These are phyloP conservation scores for Lophura nycthemera DNA, from an alignment of 2,113 vertebrate species.

Conservation along the genomic window DNA sequence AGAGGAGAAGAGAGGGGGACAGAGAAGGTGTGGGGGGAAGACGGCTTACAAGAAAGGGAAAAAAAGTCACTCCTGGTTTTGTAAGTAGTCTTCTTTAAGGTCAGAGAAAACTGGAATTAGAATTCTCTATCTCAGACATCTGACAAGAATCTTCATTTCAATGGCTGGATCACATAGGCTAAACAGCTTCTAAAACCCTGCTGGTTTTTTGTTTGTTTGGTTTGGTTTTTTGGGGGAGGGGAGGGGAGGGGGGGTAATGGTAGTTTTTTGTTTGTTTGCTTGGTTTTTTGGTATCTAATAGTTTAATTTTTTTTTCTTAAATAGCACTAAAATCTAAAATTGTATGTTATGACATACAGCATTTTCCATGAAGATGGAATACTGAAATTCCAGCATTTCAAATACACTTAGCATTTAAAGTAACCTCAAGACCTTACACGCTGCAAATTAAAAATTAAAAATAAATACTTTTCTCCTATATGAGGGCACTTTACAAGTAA, in stretches of 20 bases:
- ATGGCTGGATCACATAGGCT: not conserved
- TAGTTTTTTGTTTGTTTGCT: not conserved
- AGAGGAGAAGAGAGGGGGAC: no score
- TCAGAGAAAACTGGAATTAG: not conserved
- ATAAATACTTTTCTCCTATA: not conserved
- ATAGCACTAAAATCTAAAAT: not conserved
- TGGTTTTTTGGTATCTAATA: not conserved
- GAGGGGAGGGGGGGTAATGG: no score
- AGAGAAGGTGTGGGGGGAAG: no score
- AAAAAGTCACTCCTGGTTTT: not conserved
- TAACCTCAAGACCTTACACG: not conserved
- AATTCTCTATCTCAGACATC: not conserved
- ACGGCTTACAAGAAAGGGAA: not conserved
- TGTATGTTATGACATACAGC: not conserved
- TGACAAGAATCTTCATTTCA: not conserved
- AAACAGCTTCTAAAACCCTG: not conserved
- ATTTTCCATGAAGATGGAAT: not conserved
- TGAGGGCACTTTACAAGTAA: not conserved
- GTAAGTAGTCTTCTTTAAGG: not conserved
- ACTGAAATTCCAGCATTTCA: not conserved
- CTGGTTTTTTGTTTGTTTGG: no score
- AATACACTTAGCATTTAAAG: not conserved
- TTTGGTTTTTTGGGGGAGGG: no score
- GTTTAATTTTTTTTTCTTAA: fast-evolving
- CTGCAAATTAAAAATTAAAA: not conserved